phyloP scores from a whole-genome alignment of 1,140 invertebrate species.

The Ridgeia piscesae region DNA sequence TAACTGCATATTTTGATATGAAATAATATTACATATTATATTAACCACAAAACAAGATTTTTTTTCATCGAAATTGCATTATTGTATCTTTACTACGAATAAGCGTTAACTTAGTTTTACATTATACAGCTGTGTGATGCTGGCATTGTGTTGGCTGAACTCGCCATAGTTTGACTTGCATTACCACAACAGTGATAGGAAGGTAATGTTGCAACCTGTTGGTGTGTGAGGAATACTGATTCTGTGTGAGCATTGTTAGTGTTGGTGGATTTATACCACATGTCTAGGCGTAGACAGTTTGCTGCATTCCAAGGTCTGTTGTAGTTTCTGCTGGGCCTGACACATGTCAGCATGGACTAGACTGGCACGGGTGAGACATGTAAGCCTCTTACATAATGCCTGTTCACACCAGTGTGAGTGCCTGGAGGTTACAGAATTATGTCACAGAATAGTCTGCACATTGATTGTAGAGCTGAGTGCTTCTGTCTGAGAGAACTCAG shows the following conservation, averaged over 20 bases:
- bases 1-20: background rate
- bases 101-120: too few relatives aligned
- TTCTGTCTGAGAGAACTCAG: background rate
- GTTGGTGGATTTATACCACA: too few relatives aligned
- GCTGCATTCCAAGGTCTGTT: background rate
- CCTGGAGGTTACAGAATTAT: background rate
- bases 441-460: background rate
- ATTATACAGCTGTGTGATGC: too few relatives aligned
- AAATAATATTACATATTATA: too few relatives aligned
- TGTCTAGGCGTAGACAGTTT: background rate
- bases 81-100: too few relatives aligned
- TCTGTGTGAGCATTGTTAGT: background rate
- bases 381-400: background rate
- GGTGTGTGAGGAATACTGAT: background rate
- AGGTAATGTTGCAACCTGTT: too few relatives aligned
- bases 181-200: too few relatives aligned
- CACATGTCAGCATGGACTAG: background rate
- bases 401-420: background rate
- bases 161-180: too few relatives aligned
- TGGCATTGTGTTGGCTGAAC: too few relatives aligned
- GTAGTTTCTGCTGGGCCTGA: background rate
- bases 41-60: too few relatives aligned
- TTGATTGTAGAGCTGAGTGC: background rate
- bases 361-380: background rate
- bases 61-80: too few relatives aligned